Percentiles rank a stretch among this genome's conserved stretches.
phyloP scores from a whole-genome alignment of 1,140 invertebrate species.

The Atta colombica region DNA sequence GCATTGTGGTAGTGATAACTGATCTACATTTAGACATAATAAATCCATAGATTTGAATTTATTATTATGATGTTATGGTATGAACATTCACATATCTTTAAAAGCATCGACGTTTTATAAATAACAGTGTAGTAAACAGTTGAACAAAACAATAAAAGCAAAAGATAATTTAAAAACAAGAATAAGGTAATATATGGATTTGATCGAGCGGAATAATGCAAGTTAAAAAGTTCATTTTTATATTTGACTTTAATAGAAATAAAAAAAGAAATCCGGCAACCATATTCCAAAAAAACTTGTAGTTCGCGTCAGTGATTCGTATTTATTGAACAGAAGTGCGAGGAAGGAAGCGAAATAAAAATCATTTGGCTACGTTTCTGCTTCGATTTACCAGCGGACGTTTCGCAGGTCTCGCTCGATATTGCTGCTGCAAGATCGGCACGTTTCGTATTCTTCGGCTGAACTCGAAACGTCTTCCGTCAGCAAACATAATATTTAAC shows the following conservation, averaged over 20 bases:
- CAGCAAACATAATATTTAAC: slow-evolving; percentile 76
- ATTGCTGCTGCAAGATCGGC: slow-evolving; percentile 67
- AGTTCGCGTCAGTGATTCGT: slow-evolving; percentile 64
- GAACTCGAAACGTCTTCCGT: slow-evolving; percentile 56
- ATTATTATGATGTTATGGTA: too few species aligned
- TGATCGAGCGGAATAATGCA: not conserved
- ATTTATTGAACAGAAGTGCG: slow-evolving; percentile 47
- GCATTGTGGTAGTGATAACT: not conserved
- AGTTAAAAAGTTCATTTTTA: not conserved
- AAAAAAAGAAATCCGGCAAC: slow-evolving; percentile 18
- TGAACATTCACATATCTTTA: not conserved
- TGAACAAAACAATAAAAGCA: not conserved
- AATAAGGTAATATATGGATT: not conserved
- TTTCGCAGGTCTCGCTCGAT: slow-evolving; percentile 60
- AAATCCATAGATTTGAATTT: not conserved
- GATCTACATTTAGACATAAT: not conserved
- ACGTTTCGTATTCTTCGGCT: slow-evolving; percentile 49
- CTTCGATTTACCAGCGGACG: slow-evolving; percentile 63
- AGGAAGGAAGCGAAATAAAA: slow-evolving; percentile 46
- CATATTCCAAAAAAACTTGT: not conserved
- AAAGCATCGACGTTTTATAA: not conserved
- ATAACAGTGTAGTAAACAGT: not conserved
- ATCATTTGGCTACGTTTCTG: slow-evolving; percentile 52
- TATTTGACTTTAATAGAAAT: not conserved
- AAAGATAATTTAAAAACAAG: not conserved